Evolutionary conservation across 2,797 vertebrate species (phyloP).

Genomic region (Ibycter americanus): DNA sequence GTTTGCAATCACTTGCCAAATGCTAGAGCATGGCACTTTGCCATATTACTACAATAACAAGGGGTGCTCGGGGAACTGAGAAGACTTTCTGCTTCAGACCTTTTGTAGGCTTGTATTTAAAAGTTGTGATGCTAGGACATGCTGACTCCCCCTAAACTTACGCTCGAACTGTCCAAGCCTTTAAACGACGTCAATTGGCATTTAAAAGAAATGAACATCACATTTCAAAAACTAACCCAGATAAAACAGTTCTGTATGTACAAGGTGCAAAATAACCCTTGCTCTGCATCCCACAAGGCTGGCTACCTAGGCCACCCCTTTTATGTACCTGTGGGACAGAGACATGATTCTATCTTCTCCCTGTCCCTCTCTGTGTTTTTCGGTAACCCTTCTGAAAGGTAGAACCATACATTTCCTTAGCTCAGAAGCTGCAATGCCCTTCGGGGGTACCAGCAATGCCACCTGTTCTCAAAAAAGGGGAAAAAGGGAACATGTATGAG

Average conservation of each 20-base stretch:
- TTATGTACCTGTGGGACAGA: background rate
- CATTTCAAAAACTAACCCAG: background rate
- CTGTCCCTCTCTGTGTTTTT: background rate
- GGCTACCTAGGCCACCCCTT: background rate
- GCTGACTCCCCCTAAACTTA: background rate
- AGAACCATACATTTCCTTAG: background rate
- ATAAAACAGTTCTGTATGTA: background rate
- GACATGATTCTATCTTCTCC: background rate
- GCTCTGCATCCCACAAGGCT: background rate
- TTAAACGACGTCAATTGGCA: background rate
- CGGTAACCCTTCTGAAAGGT: background rate
- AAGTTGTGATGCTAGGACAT: background rate
- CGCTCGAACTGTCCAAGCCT: background rate
- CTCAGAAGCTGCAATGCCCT: background rate
- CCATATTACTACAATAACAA: background rate
- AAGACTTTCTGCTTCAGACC: background rate
- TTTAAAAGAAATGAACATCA: background rate
- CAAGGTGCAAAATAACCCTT: background rate
- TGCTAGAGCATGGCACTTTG: background rate
- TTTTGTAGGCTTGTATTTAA: background rate
- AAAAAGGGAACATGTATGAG: background rate
- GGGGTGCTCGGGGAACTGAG: accelerated
- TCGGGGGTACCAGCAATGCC: accelerated
- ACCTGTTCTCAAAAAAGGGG: background rate
- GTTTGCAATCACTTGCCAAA: background rate